Conservation (phyloP, 1,140 invertebrate genomes). For the Drosophila pruinosa region DNA sequence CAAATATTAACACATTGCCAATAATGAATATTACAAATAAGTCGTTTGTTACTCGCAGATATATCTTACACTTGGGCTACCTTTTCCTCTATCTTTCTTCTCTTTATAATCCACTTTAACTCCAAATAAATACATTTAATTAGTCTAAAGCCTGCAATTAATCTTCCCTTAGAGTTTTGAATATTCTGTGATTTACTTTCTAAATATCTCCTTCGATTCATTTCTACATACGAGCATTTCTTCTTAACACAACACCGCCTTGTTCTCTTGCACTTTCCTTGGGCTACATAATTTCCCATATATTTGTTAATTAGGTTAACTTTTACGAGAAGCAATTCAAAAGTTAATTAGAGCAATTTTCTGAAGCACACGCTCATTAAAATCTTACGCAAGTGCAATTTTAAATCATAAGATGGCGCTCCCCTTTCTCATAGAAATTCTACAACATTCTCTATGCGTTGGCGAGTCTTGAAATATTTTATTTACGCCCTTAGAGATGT, state of each 20-base stretch:
- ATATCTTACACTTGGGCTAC: too few species aligned
- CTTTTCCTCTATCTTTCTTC: too few species aligned
- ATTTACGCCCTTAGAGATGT: neutral
- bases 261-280: neutral
- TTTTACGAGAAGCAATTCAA: slow-evolving; percentile 4
- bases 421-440: neutral
- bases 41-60: too few species aligned
- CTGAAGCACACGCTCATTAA: slow-evolving; percentile 13
- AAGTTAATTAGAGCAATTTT: slow-evolving; percentile 1
- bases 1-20: too few species aligned
- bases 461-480: neutral
- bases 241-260: neutral
- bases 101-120: too few species aligned
- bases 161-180: too few species aligned
- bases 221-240: too few species aligned
- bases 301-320: slow-evolving; percentile 2
- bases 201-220: too few species aligned
- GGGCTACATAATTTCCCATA: slow-evolving; percentile 11
- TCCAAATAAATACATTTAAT: too few species aligned
- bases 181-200: too few species aligned
- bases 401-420: neutral
- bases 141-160: too few species aligned
- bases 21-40: too few species aligned
- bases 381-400: slow-evolving; percentile 5
- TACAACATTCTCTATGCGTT: neutral